Evolutionary conservation across 1,140 invertebrate genomes (phyloP), one percentile per base, ranked within the genome.

Genomic region (Diorhabda sublineata): DNA sequence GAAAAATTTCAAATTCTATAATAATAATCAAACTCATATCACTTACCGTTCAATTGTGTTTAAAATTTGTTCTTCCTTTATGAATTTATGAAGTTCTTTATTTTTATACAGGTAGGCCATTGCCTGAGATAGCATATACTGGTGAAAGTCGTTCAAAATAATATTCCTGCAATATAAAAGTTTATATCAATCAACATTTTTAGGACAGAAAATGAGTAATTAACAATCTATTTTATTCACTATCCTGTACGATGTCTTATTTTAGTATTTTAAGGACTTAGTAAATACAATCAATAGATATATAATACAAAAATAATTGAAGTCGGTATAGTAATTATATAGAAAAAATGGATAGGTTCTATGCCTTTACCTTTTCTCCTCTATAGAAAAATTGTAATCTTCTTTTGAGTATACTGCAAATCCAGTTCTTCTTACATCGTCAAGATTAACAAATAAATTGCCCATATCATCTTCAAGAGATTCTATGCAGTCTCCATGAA

Each of bases 341-440:
- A 26, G 26, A 26, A 26, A 26, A 26, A 26, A 26, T 26, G 26
- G 26, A 26, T 26, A 26, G 26, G 26, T 26, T 26, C 26, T 26
- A 26, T 26, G 26, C 26, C 26, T 26, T 26, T 58, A 71, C 72
- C 66, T 65, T 69, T 64, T 68, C 61, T 69, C 42, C 41, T 71
- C 58, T 3, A 63, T 42, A n/a, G 58, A 11, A 42, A 41, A 60
- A 5, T 71, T 58, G 45, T 61, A 72, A 63, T 3, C 70, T 43
- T 71, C 65, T n/a, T 64, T 70, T 47, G 62, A 61, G 57, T 71
- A 76, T 59, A 76, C 68, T 6, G 69, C 62, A 52, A 75, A 75
- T 1, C 75, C 75, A 61, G 70, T 52, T 43, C 26, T 57, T 44
- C 71, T 64, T 42, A 75, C 56, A 44, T 77, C 72, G 42, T 70